Conservation (phyloP, 2,113 vertebrate genomes). For the Rynchops niger region DNA sequence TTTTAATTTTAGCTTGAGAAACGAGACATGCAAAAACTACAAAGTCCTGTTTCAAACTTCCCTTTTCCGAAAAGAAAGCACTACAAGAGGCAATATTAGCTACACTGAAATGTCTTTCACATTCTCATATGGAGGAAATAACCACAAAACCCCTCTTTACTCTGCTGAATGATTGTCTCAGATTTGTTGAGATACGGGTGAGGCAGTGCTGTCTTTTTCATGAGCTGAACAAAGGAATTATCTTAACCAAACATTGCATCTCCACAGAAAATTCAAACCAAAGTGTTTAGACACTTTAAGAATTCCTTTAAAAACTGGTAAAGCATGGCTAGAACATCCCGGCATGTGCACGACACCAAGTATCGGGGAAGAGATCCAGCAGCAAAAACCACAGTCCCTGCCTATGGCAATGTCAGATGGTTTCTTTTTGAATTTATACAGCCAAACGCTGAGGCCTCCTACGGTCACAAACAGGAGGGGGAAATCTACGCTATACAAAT, state of each 20-base stretch:
- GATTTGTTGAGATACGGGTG: neutral
- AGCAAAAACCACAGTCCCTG: neutral
- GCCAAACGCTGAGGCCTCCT: neutral
- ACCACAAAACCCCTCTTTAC: neutral
- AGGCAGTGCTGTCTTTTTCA: neutral
- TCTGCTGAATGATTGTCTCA: neutral
- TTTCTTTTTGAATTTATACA: neutral
- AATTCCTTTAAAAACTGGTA: neutral
- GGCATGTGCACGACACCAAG: neutral
- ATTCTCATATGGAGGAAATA: neutral
- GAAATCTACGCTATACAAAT: neutral
- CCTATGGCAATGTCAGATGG: accelerated
- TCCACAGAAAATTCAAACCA: neutral
- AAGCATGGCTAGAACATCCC: neutral
- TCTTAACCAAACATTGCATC: neutral
- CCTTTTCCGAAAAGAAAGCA: neutral
- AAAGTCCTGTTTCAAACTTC: neutral
- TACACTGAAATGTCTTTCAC: too few relatives aligned
- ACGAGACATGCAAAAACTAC: neutral
- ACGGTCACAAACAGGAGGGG: neutral
- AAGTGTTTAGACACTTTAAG: neutral
- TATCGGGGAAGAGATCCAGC: neutral
- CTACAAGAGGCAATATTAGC: neutral
- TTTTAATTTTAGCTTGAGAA: neutral
- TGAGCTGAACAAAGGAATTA: neutral